Evolutionary conservation across 2,797 vertebrate species (phyloP).

Genomic region (Acanthurus lineatus): DNA sequence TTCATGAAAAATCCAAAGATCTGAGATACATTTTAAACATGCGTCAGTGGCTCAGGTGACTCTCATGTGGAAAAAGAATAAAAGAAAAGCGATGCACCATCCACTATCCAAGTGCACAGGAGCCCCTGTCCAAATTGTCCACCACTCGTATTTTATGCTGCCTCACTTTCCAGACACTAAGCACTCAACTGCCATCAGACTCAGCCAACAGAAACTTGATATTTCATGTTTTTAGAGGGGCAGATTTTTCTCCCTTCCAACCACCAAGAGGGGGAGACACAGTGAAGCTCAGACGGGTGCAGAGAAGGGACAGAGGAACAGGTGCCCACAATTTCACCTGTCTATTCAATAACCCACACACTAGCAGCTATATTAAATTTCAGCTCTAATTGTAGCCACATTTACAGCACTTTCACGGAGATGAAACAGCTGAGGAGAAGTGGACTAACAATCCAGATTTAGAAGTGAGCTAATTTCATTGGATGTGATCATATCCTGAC

Average conservation of each 20-base stretch:
- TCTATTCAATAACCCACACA: constrained; percentile 53
- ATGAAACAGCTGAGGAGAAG: constrained; percentile 41
- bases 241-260: constrained; percentile 55
- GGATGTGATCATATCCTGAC: constrained; percentile 49
- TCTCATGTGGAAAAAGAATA: constrained; percentile 33
- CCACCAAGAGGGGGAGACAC: constrained; percentile 82
- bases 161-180: constrained; percentile 71
- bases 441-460: constrained; percentile 10
- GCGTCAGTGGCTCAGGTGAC: constrained; percentile 40
- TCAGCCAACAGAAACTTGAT: constrained; percentile 72
- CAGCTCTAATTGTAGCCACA: constrained; percentile 68
- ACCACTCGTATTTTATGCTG: constrained; percentile 50
- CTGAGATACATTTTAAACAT: constrained; percentile 45
- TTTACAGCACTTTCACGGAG: constrained; percentile 45
- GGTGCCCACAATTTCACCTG: constrained; percentile 81
- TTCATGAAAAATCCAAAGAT: constrained; percentile 25
- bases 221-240: constrained; percentile 59
- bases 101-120: constrained; percentile 42
- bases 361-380: constrained; percentile 59
- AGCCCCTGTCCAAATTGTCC: constrained; percentile 49
- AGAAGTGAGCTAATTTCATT: constrained; percentile 46
- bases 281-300: constrained; percentile 52
- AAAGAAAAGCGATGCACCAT: constrained; percentile 36
- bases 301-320: constrained; percentile 67
- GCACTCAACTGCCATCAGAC: constrained; percentile 62